phyloP scores from a whole-genome alignment of 2,797 vertebrate genomes.

The Sylvilagus floridanus region DNA sequence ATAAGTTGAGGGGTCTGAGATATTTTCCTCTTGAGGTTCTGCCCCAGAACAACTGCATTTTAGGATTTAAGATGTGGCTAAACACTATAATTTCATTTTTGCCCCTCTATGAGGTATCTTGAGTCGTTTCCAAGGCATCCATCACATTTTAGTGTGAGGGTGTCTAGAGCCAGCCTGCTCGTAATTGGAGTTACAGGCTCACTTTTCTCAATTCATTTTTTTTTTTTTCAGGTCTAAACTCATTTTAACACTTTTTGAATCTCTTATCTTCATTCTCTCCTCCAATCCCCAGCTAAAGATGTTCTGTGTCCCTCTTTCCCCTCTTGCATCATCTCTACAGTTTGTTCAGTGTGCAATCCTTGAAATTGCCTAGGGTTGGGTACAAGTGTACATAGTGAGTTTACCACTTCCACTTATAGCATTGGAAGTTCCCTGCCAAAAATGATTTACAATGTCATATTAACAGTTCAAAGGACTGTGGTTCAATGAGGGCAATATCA shows the following conservation, averaged over 20 bases:
- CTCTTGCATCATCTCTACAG: not conserved
- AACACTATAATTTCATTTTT: not conserved
- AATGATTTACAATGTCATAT: not conserved
- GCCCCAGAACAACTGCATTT: not conserved
- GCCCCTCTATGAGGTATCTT: not conserved
- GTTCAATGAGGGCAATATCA: not conserved
- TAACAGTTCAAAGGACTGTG: not conserved
- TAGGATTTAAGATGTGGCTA: not conserved
- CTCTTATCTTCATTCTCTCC: not conserved
- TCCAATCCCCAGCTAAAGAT: not conserved
- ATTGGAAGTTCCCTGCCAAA: not conserved
- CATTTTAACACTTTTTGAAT: not conserved
- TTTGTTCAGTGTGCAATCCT: not conserved
- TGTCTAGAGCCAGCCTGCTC: not conserved
- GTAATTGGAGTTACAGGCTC: not conserved
- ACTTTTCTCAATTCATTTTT: not conserved
- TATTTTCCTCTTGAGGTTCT: constrained; percentile 5
- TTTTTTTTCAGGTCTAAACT: not conserved
- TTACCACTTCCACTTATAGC: not conserved
- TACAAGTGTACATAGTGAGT: not conserved
- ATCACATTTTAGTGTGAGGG: not conserved
- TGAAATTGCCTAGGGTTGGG: not conserved
- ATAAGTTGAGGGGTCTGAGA: not conserved
- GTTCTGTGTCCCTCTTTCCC: not conserved
- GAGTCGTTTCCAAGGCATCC: not conserved